Evolutionary conservation across 2,888 invertebrate species (phyloP), one percentile per base, ranked within the genome.

Genomic region (Marasmarcha lunaedactyla): DNA sequence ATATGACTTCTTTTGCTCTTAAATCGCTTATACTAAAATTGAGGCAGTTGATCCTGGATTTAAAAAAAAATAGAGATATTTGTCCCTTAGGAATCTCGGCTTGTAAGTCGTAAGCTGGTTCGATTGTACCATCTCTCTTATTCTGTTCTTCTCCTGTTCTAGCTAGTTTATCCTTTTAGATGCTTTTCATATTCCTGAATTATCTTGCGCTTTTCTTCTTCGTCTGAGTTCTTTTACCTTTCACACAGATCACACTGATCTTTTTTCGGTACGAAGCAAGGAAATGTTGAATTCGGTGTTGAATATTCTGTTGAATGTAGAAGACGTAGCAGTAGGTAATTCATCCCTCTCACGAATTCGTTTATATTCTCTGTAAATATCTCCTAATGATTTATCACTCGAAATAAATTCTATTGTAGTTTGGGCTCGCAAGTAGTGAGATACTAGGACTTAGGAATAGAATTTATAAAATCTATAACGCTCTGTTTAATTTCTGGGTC

Each of bases 11-110:
- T 36, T 46, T 39, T 20, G 43, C 42, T 10, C 7, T n/a, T 13
- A 45, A 40, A 15, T 50, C 44, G 13, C 37, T 38, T 11, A 49
- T 39, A 15, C 48, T 52, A 13, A 47, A 48, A 39, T 48, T 43
- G 14, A 44, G 5, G 10, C 47, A 45, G 12, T 49, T 49, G 6
- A 49, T 38, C 39, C 44, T 49, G n/a, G 39, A 42, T 39, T 45
- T 45, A 33, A 42, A 45, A 25, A 27, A 47, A 34, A 39, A 48
- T n/a, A 38, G 12, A 10, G 33, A 38, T 33, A 38, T 15, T 38
- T 38, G 38, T 10, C 38, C 36, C 25, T 36, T 36, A 12, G 36
- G 36, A 13, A 36, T 26, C 25, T n/a, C 25, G 14, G 37, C 37
- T 30, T 37, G 37, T 37, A 37, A 27, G 15, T 37, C 37, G 37